Base-by-base conservation (phyloP, 2,888 invertebrate genomes). In the Pelosia muscerda region DNA sequence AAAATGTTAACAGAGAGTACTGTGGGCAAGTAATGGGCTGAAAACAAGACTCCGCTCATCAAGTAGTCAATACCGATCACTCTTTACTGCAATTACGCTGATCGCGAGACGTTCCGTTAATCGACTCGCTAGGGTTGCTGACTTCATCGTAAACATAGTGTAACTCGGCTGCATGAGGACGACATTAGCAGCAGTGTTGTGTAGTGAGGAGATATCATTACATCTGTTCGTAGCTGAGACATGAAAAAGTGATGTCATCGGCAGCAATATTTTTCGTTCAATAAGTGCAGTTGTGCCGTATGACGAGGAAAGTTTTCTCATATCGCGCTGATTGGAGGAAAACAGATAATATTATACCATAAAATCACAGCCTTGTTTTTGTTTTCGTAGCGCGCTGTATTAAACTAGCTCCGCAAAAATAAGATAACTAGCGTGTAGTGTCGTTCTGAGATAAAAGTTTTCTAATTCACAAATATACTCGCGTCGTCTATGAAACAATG, bases 51-150 rank as follows among this genome's bases (percentile, higher is more conserved):
- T 22, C 2, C 15, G 11, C 54, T 22, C 31, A 22, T 31, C 58
- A 8, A 49, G 49, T 59, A 22, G 28, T 38, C 31, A 25, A 22
- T 55, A 60, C 54, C 55, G 61, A 62, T 62, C 49, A 28, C 38
- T 57, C 56, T 62, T 25, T n/a, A 53, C 49, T 58, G 58, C 67
- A 63, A 63, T 67, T 67, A 63, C 67, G 53, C 5, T 60, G 67
- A 58, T 67, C 63, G 53, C 25, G 58, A 58, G 58, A 67, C 53
- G 63, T 62, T 23, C 26, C 54, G 34, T 58, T 67, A 58, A 58
- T 63, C 63, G 67, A 63, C 25, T 25, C 53, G 22, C 9, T 67
- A 67, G 67, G 67, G 67, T 19, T 68, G 63, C 22, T 49, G 26
- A 55, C 9, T 59, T 19, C 34, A 6, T 2, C 34, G 2, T n/a